phyloP scores from a whole-genome alignment of 2,113 vertebrate genomes.

The Dromaius novaehollandiae region DNA sequence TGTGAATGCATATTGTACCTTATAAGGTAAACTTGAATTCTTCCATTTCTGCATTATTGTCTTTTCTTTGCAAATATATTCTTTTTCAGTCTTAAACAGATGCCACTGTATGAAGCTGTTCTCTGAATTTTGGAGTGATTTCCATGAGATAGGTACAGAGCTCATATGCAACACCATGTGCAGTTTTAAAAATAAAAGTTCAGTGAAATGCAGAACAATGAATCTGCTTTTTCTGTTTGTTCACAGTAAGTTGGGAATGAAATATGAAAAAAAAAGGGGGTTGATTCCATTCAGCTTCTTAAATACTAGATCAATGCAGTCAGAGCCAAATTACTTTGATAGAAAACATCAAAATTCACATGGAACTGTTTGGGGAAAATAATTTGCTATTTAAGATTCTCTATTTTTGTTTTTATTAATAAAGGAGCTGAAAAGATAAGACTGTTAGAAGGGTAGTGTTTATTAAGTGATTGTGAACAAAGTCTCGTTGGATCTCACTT shows the following conservation, averaged over 20 bases:
- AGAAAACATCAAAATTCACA: neutral
- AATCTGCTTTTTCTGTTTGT: neutral
- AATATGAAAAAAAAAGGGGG: neutral
- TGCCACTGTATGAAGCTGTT: constrained; percentile 19
- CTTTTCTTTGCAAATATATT: constrained; percentile 6
- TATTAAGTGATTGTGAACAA: constrained; percentile 65
- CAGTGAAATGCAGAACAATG: neutral
- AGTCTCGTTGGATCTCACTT: constrained; percentile 45
- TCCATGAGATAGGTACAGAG: constrained; percentile 16
- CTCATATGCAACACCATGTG: constrained; percentile 31
- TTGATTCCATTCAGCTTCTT: constrained; percentile 29
- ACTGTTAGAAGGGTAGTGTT: constrained; percentile 35
- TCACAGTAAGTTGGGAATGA: constrained; percentile 30
- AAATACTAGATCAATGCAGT: constrained; percentile 1
- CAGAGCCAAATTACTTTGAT: constrained; percentile 6
- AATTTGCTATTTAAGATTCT: constrained; percentile 46
- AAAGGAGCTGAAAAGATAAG: constrained; percentile 52
- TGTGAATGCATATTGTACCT: constrained; percentile 59
- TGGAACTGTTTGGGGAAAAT: constrained; percentile 9
- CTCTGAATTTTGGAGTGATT: constrained; percentile 11
- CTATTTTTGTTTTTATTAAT: constrained; percentile 47
- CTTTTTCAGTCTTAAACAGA: constrained; percentile 3
- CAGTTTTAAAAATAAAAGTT: constrained; percentile 37
- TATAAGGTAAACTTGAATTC: constrained; percentile 50
- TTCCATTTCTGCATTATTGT: constrained; percentile 27